Evolutionary conservation across 2,888 invertebrate genomes (phyloP).

Genomic region (Cinara cedri): DNA sequence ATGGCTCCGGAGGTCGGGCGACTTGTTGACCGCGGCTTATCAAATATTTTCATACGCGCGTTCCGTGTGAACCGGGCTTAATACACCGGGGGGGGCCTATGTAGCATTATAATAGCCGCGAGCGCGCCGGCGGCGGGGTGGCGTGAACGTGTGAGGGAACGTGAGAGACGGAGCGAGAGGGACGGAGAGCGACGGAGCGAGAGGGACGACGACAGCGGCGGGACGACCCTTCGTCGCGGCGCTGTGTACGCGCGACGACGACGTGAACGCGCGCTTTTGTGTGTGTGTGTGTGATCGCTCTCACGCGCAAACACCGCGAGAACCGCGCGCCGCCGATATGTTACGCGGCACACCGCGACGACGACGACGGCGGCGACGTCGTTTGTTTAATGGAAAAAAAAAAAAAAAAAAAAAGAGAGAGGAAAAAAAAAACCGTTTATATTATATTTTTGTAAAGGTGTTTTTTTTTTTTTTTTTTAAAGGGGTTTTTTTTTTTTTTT

Average conservation of each 20-base stretch:
- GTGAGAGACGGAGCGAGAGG: not conserved
- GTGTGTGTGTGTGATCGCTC: conserved; percentile 20
- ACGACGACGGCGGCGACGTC: conserved; percentile 4
- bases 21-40: too few relatives aligned
- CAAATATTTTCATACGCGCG: not conserved
- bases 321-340: conserved; percentile 8
- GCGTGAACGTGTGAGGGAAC: not conserved
- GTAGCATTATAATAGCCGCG: too few relatives aligned
- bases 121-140: too few relatives aligned
- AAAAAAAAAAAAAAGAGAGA: too few relatives aligned
- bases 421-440: too few relatives aligned
- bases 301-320: conserved; percentile 19
- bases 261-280: conserved; percentile 48
- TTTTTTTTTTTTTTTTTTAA: not conserved
- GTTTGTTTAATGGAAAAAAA: conserved; percentile 31
- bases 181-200: too few relatives aligned
- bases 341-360: not conserved
- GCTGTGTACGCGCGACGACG: not conserved
- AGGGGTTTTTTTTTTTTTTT: not conserved
- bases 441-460: conserved; percentile 43
- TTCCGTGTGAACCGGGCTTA: not conserved
- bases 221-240: conserved; percentile 12
- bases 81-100: too few relatives aligned
- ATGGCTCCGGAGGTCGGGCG: too few relatives aligned
- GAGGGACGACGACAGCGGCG: not conserved